Conservation (phyloP, 2,888 invertebrate species). For the Molorchus minor region DNA sequence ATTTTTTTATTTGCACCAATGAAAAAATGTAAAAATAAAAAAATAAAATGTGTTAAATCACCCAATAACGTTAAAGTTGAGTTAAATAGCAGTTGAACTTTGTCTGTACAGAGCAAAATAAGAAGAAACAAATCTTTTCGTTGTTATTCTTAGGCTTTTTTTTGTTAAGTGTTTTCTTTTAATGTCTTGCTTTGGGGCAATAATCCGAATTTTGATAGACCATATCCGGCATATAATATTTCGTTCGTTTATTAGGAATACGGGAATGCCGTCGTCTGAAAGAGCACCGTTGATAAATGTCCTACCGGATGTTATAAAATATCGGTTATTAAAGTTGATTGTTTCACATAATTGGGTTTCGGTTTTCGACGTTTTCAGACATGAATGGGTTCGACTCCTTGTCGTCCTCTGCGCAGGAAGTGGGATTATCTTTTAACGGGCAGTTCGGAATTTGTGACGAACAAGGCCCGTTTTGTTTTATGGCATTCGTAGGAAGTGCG, state of each 20-base stretch:
- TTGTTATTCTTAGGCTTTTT: too few species aligned
- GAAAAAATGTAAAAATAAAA: too few species aligned
- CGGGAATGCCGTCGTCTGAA: too few species aligned
- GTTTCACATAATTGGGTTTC: conserved; percentile 28
- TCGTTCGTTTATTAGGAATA: conserved; percentile 36
- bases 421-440: conserved; percentile 12
- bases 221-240: conserved; percentile 31
- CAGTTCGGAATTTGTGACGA: not conserved
- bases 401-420: not conserved
- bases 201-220: conserved; percentile 33
- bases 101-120: too few species aligned
- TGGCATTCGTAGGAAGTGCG: too few species aligned
- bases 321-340: conserved; percentile 35
- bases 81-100: too few species aligned
- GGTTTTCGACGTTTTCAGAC: conserved; percentile 23
- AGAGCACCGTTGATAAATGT: conserved; percentile 31
- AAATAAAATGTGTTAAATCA: too few species aligned
- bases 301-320: conserved; percentile 36
- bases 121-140: too few species aligned
- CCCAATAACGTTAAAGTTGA: too few species aligned
- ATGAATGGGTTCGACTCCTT: conserved; percentile 9
- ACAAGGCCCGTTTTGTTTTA: conserved; percentile 6
- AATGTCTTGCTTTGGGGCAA: too few species aligned
- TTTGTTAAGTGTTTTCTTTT: too few species aligned
- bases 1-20: too few species aligned